Base-by-base conservation (phyloP, 2,113 vertebrate species). In the Danionella cerebrum region DNA sequence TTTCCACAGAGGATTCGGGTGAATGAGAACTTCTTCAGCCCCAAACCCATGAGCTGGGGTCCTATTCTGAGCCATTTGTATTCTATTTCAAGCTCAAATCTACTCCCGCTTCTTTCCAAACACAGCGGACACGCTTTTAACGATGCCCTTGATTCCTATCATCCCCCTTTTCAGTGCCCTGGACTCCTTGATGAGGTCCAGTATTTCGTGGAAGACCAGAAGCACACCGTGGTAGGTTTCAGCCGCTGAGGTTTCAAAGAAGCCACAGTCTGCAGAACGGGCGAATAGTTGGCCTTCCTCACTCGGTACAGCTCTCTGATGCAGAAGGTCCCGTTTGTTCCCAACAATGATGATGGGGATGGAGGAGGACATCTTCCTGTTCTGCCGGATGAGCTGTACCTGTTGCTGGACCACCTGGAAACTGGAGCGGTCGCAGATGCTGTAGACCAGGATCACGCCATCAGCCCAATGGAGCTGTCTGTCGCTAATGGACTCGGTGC, bases 401-500 rank as follows among this genome's bases (percentile, higher is more conserved):
- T 84, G 85, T 45, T 79, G 78, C 6, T 64, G 71, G 18, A 79
- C 79, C 60, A 82, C 82, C 5, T 79, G 65, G 14, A 86, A 85
- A 39, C 83, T 86, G n/a, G 66, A 25, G 8, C 79, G 82, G 75
- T 86, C 80, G 3, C 84, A 85, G 65, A 86, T 85, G 78, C 85
- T 86, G 70, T 86, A 86, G 51, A 85, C 82, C 14, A 85, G 69
- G 21, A 84, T 78, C 16, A 86, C 74, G 3, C 83, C 84, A 41
- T 86, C 80, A 0, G 84, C 81, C 85, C 85, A 86, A 22, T 77
- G 80, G 1, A 86, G 70, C 57, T 85, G 85, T 19, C 80, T 73
- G 8, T 84, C 80, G 10, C 48, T 85, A 25, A 83, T 69, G 2
- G 73, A 74, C 10, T 74, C 78, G 1, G 73, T 67, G 1, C 47